Evolutionary conservation across 2,888 invertebrate species (phyloP).

Genomic region (Aspidapion aeneum): DNA sequence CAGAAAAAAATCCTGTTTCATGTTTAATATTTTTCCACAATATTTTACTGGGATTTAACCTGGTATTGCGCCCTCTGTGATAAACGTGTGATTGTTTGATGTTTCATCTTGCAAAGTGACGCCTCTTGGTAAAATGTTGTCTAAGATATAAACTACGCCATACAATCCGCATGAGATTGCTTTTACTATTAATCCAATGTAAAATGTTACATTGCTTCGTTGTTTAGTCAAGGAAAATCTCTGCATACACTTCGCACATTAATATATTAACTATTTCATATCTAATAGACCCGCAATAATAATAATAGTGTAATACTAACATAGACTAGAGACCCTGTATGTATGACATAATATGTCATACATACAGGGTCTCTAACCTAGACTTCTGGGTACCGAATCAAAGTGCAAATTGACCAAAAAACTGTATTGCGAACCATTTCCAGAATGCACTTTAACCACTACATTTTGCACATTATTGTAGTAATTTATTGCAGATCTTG

Average conservation of each 20-base stretch:
- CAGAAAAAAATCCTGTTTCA: too few species aligned
- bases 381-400: slow-evolving; percentile 84
- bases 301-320: too few species aligned
- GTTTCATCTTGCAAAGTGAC: not conserved
- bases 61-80: slow-evolving; percentile 66
- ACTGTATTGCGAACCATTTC: slow-evolving; percentile 50
- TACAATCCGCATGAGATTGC: not conserved
- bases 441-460: slow-evolving; percentile 65
- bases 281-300: too few species aligned
- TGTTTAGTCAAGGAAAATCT: not conserved
- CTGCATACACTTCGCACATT: not conserved
- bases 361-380: too few species aligned
- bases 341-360: too few species aligned
- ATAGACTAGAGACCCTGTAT: too few species aligned
- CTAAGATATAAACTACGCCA: not conserved
- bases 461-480: slow-evolving; percentile 82
- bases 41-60: too few species aligned
- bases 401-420: slow-evolving; percentile 89
- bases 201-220: not conserved
- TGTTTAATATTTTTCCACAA: too few species aligned
- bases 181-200: not conserved
- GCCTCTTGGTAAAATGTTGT: not conserved
- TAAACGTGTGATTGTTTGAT: slow-evolving; percentile 50
- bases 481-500: slow-evolving; percentile 56
- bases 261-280: too few species aligned